These are phyloP conservation scores for Nasonia vitripennis DNA, from an alignment of 1,140 invertebrate genomes.

Conservation along the genomic window DNA sequence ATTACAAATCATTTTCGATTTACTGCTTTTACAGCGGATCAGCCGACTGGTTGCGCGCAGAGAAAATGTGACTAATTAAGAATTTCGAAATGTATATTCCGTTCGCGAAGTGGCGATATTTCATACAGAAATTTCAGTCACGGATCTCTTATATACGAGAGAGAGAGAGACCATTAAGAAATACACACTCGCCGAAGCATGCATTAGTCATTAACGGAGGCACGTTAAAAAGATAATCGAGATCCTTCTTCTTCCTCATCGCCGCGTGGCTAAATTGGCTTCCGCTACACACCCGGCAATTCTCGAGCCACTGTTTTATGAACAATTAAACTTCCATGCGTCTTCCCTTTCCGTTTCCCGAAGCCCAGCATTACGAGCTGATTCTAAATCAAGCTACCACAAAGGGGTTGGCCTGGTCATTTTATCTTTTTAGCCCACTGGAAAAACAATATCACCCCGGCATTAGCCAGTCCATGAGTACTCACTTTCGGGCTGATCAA, in stretches of 20 bases:
- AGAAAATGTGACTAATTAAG: not conserved
- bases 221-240: constrained; percentile 8
- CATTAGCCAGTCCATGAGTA: constrained; percentile 18
- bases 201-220: not conserved
- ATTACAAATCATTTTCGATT: not conserved
- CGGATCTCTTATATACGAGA: no score
- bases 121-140: no score
- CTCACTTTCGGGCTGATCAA: constrained; percentile 5
- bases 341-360: no score
- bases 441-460: not conserved
- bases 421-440: no score
- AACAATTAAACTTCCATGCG: not conserved
- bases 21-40: not conserved
- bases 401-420: no score
- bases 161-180: no score
- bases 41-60: no score
- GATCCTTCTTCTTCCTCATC: constrained; percentile 2
- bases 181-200: no score
- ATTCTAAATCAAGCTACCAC: no score
- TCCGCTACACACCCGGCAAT: constrained; percentile 21
- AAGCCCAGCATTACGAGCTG: not conserved
- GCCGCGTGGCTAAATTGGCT: not conserved
- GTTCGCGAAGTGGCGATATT: no score
- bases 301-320: not conserved
- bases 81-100: not conserved